phyloP scores from a whole-genome alignment of 2,888 invertebrate genomes.

The Minunthozetes semirufus region DNA sequence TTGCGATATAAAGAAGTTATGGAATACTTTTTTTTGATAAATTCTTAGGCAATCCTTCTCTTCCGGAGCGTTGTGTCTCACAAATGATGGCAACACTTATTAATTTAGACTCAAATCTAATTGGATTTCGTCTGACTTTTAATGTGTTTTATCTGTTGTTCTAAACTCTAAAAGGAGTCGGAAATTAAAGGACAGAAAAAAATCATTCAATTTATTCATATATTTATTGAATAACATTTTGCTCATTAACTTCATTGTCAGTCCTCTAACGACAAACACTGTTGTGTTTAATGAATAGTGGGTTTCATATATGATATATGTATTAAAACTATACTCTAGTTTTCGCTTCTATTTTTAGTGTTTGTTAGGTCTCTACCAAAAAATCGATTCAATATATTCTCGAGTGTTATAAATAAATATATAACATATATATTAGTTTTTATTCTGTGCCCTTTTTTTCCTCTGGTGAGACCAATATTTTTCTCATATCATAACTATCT shows the following conservation, averaged over 20 bases:
- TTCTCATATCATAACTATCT: neutral
- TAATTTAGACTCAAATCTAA: neutral
- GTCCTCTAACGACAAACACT: no score
- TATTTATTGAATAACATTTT: neutral
- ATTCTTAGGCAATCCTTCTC: no score
- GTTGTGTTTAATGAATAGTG: neutral
- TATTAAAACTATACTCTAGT: neutral
- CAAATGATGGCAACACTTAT: no score
- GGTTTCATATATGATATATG: neutral
- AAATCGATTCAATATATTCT: neutral
- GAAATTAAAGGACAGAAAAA: neutral
- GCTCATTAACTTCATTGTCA: neutral
- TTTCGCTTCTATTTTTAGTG: conserved; percentile 1
- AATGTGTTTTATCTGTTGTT: neutral
- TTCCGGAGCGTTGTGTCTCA: no score
- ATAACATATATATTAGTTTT: neutral
- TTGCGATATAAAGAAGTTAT: neutral
- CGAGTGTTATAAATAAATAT: neutral
- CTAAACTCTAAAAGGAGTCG: neutral
- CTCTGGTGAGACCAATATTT: neutral
- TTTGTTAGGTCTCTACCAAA: neutral
- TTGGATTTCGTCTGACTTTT: neutral
- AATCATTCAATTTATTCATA: neutral
- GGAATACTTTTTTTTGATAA: no score
- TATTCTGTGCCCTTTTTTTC: neutral